These are phyloP conservation scores for Luidia sarsii DNA, from an alignment of 53 echinoderm and acorn worm genomes.

Conservation along the genomic window DNA sequence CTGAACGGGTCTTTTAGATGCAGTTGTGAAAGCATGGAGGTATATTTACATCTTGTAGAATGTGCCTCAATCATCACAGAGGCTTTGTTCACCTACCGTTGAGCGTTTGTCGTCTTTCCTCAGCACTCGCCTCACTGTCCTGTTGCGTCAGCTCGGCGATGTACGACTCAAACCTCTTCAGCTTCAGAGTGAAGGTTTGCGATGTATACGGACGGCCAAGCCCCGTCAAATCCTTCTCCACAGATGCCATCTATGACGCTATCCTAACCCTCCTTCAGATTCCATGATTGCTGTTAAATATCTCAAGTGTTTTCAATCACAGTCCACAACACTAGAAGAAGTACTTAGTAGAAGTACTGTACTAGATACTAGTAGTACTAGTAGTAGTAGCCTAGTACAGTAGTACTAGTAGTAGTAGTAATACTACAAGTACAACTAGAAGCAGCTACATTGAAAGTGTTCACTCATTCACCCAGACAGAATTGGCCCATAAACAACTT, in stretches of 20 bases:
- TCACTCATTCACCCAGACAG: no score
- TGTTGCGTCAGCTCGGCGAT: slow-evolving; percentile 90
- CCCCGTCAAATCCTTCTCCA: slow-evolving; percentile 69
- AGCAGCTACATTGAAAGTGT: no score
- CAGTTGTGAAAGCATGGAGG: no score
- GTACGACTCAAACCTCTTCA: slow-evolving; percentile 78
- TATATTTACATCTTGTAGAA: no score
- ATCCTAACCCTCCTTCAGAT: no score
- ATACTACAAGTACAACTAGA: no score
- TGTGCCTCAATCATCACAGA: no score
- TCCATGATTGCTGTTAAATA: background rate
- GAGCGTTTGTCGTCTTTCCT: slow-evolving; percentile 90
- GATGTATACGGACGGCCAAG: slow-evolving; percentile 87
- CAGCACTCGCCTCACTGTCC: slow-evolving; percentile 95
- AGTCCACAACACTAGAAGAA: background rate
- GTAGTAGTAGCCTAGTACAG: no score
- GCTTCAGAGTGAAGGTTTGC: slow-evolving; percentile 76
- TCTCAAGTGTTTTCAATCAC: background rate
- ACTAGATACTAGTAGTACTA: background rate
- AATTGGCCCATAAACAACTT: no score
- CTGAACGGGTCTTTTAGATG: no score
- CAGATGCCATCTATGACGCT: slow-evolving; percentile 29
- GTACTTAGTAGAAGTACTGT: background rate
- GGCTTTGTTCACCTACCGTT: slow-evolving; percentile 77
- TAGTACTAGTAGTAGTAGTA: no score